Base-by-base conservation (phyloP, 1,140 invertebrate species). In the Trachymyrmex septentrionalis region DNA sequence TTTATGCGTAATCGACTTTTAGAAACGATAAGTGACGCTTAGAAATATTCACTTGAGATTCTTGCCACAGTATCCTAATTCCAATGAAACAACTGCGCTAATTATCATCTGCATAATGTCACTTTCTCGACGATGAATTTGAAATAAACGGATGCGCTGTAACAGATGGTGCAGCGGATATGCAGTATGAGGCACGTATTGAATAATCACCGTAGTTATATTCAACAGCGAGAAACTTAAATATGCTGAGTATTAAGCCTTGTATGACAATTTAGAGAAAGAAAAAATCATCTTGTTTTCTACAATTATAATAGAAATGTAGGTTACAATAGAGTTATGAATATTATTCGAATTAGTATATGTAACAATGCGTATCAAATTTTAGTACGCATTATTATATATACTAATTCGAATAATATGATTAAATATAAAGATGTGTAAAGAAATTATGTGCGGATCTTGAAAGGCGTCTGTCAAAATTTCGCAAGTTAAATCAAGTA, bases 21-120 rank as follows among this genome's bases (percentile, higher is more conserved):
- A 12, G 48, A 27, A 84, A 50, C 14, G 66, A 24, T 44, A 6
- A 69, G 6, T 24, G 38, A 69, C 14, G 44, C 38, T 27, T 69
- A 50, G 66, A 84, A 84, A 30, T 2, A 38, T 21, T 44, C 48
- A n/a, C 19, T 67, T 53, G 27, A 67, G 21, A 81, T 44, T 81
- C 50, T 59, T 19, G 21, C 21, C 21, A 48, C 50, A 16, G 24
- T 61, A 73, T 19, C 21, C 38, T 9, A 72, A 71, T 69, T 38
- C 21, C 24, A 75, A 61, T 75, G 38, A 84, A 50, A 72, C 55
- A 84, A 84, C 38, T 75, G 38, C 55, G 71, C 53, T 71, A 34
- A 71, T 84, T 75, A 61, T 84, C 30, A 61, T 9, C 6, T 67
- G 77, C 63, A 19, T 30, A 27, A 67, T 80, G 38, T 61, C 38